Percentiles rank a stretch among this genome's conserved stretches.
These are phyloP conservation scores for Rhopalosiphum maidis DNA, from an alignment of 1,140 invertebrate species.

Conservation along the genomic window DNA sequence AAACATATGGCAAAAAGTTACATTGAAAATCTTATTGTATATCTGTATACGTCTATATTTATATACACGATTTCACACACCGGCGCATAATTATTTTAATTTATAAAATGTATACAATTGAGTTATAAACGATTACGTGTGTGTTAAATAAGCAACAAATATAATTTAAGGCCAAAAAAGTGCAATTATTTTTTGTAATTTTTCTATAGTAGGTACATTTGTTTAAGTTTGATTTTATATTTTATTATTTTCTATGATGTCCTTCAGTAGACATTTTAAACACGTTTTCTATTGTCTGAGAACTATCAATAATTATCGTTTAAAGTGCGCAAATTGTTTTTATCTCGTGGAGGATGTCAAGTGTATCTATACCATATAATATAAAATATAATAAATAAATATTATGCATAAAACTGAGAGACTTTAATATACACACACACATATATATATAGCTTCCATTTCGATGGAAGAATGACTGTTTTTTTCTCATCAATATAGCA, in stretches of 20 bases:
- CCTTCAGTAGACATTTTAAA: background rate
- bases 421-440: background rate
- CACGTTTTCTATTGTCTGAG: background rate
- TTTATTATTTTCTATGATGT: background rate
- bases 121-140: background rate
- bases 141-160: background rate
- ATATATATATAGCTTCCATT: background rate
- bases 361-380: background rate
- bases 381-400: background rate
- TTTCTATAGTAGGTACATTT: background rate
- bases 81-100: background rate
- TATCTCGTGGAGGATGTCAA: background rate
- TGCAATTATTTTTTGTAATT: background rate
- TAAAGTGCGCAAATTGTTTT: background rate
- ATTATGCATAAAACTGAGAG: background rate
- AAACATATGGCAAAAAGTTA: background rate
- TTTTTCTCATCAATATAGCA: constrained; percentile 11
- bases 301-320: background rate
- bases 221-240: constrained; percentile 6
- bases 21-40: background rate
- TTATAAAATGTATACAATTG: background rate
- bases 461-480: background rate
- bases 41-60: background rate
- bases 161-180: background rate
- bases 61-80: background rate